Evolutionary conservation across 2,113 vertebrate species (phyloP).

Genomic region (Procapra przewalskii): DNA sequence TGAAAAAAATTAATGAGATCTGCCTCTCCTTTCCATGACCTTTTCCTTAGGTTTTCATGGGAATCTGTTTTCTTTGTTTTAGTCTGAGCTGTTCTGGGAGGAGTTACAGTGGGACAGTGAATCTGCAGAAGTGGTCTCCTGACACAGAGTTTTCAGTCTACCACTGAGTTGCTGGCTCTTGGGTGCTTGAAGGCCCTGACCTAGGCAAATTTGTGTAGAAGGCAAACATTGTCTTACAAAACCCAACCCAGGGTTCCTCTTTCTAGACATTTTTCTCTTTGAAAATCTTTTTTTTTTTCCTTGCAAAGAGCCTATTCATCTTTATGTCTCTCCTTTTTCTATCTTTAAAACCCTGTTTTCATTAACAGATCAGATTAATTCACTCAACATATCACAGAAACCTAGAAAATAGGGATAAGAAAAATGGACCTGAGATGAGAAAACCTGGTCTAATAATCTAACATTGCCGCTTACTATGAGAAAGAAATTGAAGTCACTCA

Average conservation of each 20-base stretch:
- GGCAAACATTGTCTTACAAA: slow-evolving; percentile 47
- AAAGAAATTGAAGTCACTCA: not conserved
- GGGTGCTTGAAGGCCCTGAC: slow-evolving; percentile 19
- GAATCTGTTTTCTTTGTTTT: slow-evolving; percentile 73
- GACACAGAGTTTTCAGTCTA: not conserved
- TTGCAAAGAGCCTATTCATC: not conserved
- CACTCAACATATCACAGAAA: not conserved
- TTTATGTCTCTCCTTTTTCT: not conserved
- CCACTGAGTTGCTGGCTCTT: not conserved
- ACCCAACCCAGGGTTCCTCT: not conserved
- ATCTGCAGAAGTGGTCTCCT: not conserved
- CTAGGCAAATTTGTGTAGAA: slow-evolving; percentile 4
- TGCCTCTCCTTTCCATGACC: slow-evolving; percentile 70
- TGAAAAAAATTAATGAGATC: slow-evolving; percentile 72
- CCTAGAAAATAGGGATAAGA: not conserved
- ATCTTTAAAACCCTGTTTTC: not conserved
- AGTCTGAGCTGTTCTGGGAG: slow-evolving; percentile 40
- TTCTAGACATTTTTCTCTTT: not conserved
- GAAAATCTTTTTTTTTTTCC: not conserved
- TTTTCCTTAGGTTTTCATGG: slow-evolving; percentile 66
- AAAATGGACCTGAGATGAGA: not conserved
- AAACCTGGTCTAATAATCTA: not conserved
- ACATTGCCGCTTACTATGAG: not conserved
- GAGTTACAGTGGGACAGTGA: slow-evolving; percentile 48
- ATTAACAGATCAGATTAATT: not conserved